phyloP scores from a whole-genome alignment of 1,140 invertebrate genomes.

The Nomia melanderi region DNA sequence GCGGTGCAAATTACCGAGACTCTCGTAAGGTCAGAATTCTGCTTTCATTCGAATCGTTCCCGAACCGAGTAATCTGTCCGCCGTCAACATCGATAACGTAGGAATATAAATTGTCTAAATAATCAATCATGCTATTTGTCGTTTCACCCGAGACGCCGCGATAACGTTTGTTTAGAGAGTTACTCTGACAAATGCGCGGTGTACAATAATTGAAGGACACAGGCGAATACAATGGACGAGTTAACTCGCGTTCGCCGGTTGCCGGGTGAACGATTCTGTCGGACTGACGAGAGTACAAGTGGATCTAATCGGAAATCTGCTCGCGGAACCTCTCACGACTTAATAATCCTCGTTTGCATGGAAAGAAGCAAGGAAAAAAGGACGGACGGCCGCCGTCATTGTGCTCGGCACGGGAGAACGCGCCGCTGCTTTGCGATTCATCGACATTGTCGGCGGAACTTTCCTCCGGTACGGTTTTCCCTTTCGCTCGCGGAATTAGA shows the following conservation, averaged over 20 bases:
- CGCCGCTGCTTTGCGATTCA: constrained; percentile 21
- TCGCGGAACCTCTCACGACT: not conserved
- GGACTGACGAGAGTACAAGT: no score
- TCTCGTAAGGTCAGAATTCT: not conserved
- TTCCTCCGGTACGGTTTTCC: constrained; percentile 62
- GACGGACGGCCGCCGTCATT: not conserved
- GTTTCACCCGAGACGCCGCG: no score
- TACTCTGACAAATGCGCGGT: no score
- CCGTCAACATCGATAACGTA: no score
- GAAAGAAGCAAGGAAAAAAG: not conserved
- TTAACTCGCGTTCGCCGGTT: no score
- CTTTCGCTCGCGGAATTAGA: constrained; percentile 65
- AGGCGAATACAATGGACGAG: no score
- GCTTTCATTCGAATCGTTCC: not conserved
- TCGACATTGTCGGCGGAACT: constrained; percentile 22
- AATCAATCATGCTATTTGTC: no score
- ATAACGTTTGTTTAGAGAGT: no score
- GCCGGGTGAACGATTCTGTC: no score
- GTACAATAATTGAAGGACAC: no score
- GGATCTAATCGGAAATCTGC: not conserved
- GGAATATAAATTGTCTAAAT: no score
- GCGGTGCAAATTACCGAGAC: not conserved
- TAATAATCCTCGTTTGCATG: not conserved
- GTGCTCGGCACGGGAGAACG: not conserved
- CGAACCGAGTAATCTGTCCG: no score